These are phyloP conservation scores for Columba guinea DNA, from an alignment of 2,797 vertebrate genomes.

Conservation along the genomic window DNA sequence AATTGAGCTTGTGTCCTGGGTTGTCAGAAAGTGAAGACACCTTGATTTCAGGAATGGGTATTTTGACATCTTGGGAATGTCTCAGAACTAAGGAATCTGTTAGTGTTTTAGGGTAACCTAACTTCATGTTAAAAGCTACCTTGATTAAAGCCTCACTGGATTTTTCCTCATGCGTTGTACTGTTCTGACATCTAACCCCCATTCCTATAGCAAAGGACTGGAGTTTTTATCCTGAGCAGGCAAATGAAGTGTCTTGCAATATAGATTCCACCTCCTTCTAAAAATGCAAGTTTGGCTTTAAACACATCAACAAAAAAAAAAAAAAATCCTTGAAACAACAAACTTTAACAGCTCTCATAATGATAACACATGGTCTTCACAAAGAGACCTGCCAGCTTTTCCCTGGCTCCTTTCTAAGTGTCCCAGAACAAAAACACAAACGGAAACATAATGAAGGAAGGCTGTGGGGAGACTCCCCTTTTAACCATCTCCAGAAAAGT, in stretches of 20 bases:
- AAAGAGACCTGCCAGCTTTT: not conserved
- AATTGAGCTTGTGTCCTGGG: not conserved
- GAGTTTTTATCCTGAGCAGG: not conserved
- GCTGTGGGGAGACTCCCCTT: not conserved
- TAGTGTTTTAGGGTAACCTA: not conserved
- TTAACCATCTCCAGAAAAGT: not conserved
- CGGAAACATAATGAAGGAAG: not conserved
- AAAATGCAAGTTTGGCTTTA: constrained; percentile 36
- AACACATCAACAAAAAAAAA: not conserved
- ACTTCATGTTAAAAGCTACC: not conserved
- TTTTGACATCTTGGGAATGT: not conserved
- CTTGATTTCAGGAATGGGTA: not conserved
- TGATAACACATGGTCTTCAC: not conserved
- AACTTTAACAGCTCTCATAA: not conserved
- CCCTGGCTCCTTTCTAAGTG: not conserved
- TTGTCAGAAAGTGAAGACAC: not conserved
- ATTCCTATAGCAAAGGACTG: constrained; percentile 32
- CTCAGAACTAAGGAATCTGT: not conserved
- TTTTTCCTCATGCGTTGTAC: not conserved
- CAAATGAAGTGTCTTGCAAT: not conserved
- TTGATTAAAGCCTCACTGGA: not conserved
- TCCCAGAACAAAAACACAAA: not conserved
- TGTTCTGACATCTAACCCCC: not conserved
- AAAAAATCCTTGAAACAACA: constrained; percentile 44
- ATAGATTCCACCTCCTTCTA: not conserved